Percentiles rank a stretch among this genome's conserved stretches.
phyloP scores from a whole-genome alignment of 2,113 vertebrate genomes.

The Bambusicola thoracicus region DNA sequence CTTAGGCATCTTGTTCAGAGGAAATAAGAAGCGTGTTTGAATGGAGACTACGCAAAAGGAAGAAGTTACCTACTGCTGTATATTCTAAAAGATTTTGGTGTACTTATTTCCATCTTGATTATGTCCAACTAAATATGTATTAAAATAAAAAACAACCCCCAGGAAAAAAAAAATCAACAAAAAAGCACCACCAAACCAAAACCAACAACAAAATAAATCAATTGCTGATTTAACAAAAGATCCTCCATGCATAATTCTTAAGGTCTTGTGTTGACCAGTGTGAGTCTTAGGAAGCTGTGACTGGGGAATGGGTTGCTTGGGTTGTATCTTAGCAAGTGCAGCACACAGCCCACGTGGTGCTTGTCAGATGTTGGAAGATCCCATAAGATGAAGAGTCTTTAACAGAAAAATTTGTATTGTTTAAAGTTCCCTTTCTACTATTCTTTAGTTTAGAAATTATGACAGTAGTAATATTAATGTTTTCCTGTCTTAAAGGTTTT shows the following conservation, averaged over 20 bases:
- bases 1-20: neutral
- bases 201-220: neutral
- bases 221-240: neutral
- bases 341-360: neutral
- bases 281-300: neutral
- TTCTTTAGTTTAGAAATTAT: neutral
- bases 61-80: neutral
- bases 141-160: neutral
- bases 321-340: neutral
- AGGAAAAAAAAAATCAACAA: neutral
- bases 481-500: neutral
- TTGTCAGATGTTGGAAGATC: neutral
- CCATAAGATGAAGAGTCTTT: neutral
- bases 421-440: neutral
- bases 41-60: neutral
- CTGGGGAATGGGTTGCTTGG: neutral
- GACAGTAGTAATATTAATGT: neutral
- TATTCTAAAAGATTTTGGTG: neutral
- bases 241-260: neutral
- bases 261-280: neutral
- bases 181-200: neutral
- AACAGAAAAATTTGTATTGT: fast-evolving
- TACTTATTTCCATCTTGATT: neutral
- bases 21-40: neutral
- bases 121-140: neutral